Percentiles rank a stretch among this genome's conserved stretches.
Conservation (phyloP, 1,140 invertebrate species). For the Zaprionus taronus region DNA sequence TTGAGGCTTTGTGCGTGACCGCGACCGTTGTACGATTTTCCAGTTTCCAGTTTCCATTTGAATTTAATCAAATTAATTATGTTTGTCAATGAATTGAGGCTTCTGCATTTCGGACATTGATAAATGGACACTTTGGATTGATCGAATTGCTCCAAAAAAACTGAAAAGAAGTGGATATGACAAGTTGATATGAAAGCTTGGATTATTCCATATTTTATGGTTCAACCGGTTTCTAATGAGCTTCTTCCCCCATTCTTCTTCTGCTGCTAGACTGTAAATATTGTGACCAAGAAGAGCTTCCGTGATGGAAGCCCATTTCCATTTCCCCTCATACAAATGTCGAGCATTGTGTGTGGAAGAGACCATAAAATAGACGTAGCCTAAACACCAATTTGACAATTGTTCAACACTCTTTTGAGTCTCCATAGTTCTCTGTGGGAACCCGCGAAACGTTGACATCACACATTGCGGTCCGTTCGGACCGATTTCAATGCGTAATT, state of each 20-base stretch:
- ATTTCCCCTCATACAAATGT: constrained; percentile 67
- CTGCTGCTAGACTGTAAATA: constrained; percentile 21
- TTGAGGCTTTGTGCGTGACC: constrained; percentile 41
- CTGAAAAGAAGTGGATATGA: constrained; percentile 34
- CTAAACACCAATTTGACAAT: constrained; percentile 75
- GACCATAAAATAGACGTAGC: constrained; percentile 63
- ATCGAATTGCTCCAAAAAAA: constrained; percentile 61
- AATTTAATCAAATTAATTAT: constrained; percentile 83
- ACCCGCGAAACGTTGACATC: constrained; percentile 70
- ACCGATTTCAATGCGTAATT: constrained; percentile 82
- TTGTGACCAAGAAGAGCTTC: constrained; percentile 67
- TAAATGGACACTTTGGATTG: constrained; percentile 74
- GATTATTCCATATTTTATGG: constrained; percentile 73
- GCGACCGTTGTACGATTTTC: constrained; percentile 60
- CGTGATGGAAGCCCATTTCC: constrained; percentile 64
- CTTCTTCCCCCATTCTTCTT: neutral
- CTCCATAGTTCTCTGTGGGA: constrained; percentile 58
- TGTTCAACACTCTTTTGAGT: constrained; percentile 55
- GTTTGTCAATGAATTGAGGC: constrained; percentile 68
- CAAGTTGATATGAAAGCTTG: constrained; percentile 37
- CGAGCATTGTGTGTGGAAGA: constrained; percentile 62
- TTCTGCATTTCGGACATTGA: constrained; percentile 66
- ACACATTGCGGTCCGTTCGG: constrained; percentile 60
- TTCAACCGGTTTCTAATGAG: constrained; percentile 43
- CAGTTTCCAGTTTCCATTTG: constrained; percentile 55